Conservation (phyloP, 1,140 invertebrate species). For the Cyrtorhinus lividipennis region DNA sequence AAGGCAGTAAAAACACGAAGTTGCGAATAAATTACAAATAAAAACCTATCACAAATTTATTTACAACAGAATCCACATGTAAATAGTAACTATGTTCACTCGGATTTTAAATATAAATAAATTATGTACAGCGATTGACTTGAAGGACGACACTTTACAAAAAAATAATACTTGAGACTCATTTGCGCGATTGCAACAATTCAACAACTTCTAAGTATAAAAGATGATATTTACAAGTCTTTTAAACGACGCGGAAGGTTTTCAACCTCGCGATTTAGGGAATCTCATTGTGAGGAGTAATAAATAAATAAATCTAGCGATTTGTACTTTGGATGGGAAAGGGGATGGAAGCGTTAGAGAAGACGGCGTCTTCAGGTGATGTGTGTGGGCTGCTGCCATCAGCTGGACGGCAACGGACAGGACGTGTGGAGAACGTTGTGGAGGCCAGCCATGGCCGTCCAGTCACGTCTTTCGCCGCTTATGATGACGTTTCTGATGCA, state of each 20-base stretch:
- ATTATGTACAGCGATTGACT: neutral
- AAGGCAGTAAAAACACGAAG: no score
- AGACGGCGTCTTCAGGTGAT: neutral
- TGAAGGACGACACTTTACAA: neutral
- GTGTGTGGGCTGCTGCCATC: neutral
- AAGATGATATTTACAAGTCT: neutral
- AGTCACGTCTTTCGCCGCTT: slow-evolving; percentile 48
- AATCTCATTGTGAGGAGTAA: neutral
- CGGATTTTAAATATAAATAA: neutral
- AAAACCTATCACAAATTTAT: no score
- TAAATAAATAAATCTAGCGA: slow-evolving; percentile 2
- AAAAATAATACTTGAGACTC: neutral
- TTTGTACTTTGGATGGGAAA: neutral
- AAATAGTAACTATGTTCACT: neutral
- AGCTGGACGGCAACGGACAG: slow-evolving; percentile 39
- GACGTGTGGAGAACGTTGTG: slow-evolving; percentile 74
- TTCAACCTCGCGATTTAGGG: neutral
- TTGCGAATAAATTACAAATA: no score
- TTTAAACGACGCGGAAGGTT: neutral
- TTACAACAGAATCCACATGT: no score
- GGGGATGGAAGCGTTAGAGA: neutral
- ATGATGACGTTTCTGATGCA: slow-evolving; percentile 77
- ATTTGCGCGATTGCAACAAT: neutral
- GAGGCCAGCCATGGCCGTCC: slow-evolving; percentile 66
- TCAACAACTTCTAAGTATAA: neutral